These are phyloP conservation scores for Emydura subglobosa DNA, from an alignment of 2,113 vertebrate species.

Conservation along the genomic window DNA sequence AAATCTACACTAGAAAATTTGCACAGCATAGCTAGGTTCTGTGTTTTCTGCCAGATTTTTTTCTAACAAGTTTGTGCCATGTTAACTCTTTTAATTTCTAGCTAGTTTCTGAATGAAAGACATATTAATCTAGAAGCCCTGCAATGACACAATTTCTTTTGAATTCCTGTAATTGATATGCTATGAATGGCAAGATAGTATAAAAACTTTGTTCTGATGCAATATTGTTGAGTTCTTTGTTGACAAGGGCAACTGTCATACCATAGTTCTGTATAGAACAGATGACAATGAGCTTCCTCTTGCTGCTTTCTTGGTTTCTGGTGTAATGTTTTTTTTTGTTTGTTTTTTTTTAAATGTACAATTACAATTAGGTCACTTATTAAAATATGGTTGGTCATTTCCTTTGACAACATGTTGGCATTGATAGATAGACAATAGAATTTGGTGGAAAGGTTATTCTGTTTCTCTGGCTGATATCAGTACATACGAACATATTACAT, in stretches of 20 bases:
- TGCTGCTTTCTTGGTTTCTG: constrained; percentile 50
- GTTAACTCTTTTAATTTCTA: neutral
- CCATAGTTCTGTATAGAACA: neutral
- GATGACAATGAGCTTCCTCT: constrained; percentile 66
- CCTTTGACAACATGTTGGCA: constrained; percentile 68
- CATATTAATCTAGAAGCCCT: neutral
- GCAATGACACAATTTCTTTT: neutral
- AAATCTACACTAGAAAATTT: neutral
- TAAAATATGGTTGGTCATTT: constrained; percentile 71
- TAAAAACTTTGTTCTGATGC: neutral
- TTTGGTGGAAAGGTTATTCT: constrained; percentile 71
- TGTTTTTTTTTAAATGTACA: neutral
- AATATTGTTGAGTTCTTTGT: constrained; percentile 23
- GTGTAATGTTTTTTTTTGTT: constrained; percentile 22
- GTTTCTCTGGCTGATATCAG: constrained; percentile 62
- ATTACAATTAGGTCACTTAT: constrained; percentile 67
- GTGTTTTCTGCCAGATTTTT: neutral
- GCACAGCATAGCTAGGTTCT: neutral
- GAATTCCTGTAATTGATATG: neutral
- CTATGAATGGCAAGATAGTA: neutral
- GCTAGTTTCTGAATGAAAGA: neutral
- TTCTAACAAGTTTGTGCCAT: neutral
- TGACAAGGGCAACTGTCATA: neutral
- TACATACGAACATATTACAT: constrained; percentile 57
- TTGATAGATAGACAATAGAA: constrained; percentile 53